Base-by-base conservation (phyloP, 1,140 invertebrate species). In the Polypedilum pembai region DNA sequence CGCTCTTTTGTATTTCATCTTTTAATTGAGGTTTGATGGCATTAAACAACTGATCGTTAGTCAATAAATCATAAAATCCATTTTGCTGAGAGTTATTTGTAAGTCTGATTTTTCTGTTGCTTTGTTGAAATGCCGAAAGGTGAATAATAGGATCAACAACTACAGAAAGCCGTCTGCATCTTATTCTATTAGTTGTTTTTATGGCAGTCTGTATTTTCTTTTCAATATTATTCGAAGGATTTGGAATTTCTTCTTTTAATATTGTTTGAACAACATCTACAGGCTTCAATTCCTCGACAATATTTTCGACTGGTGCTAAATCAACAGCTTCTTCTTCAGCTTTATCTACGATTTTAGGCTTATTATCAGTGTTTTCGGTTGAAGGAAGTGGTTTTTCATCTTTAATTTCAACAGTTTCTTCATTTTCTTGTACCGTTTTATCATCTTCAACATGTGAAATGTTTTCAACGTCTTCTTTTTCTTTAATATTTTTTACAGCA, bases 61-160 rank as follows among this genome's bases (percentile, higher is more conserved):
- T 69, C 15, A 69, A 18, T 20, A 69, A 21, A 10, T 69, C 65
- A 20, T 69, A 69, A 1, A 69, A 20, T 21, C 65, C 65, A 10
- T 69, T 69, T 69, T 69, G 65, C 10, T 69, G 65, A 20, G 65
- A 69, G 20, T 69, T 69, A 69, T 69, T 69, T 69, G 65, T 69
- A 10, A 69, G 65, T 20, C 65, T 69, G 7, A 69, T 69, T 69
- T 69, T 69, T 4, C 65, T n/a, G 10, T 69, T 69, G 7, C 20
- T 69, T 18, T 69, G 17, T 20, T 69, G 65, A 12, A 20, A 69
- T 69, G 65, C 15, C 20, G 65, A 69, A 1, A 69, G 17, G 7
- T 69, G 17, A 69, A 69, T 21, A 4, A 69, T 69, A 8, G 65
- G 65, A 69, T 69, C 65, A 20, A 69, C 65, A 69, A 69, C 65